phyloP scores from a whole-genome alignment of 1,140 invertebrate genomes.

The Drosophila ambigua region DNA sequence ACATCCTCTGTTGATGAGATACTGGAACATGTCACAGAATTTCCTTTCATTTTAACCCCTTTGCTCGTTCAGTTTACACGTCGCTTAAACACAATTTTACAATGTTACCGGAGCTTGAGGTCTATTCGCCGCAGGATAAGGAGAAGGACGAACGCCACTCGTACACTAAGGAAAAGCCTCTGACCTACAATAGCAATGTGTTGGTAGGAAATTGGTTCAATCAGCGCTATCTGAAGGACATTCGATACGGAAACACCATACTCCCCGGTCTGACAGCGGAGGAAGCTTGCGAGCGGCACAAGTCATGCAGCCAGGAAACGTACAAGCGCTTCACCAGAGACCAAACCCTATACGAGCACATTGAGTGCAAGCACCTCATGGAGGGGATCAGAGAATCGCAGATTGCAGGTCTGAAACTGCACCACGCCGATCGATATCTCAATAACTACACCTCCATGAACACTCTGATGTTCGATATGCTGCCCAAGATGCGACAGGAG shows the following conservation, averaged over 20 bases:
- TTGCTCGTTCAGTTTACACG: neutral
- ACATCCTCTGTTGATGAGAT: too few species aligned
- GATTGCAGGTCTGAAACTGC: neutral
- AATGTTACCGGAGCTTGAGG: neutral
- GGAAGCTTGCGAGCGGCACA: slow-evolving; percentile 21
- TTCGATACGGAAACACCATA: slow-evolving; percentile 17
- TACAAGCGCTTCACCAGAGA: slow-evolving; percentile 9
- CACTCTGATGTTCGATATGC: slow-evolving; percentile 34
- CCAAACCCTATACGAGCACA: neutral
- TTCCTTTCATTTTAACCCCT: too few species aligned
- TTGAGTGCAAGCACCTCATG: neutral
- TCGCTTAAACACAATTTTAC: neutral
- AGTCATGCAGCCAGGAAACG: slow-evolving; percentile 20
- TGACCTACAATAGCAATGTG: slow-evolving; percentile 29
- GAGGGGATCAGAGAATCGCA: slow-evolving; percentile 15
- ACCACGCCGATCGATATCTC: slow-evolving; percentile 28
- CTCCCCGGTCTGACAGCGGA: slow-evolving; percentile 28
- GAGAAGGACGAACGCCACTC: slow-evolving; percentile 18
- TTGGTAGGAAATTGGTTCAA: slow-evolving; percentile 35
- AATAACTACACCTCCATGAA: slow-evolving; percentile 53
- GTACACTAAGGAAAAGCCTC: slow-evolving; percentile 30
- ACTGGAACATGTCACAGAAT: too few species aligned
- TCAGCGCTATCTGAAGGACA: neutral
- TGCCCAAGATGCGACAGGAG: slow-evolving; percentile 21
- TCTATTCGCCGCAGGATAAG: neutral